Conservation (phyloP, 2,797 vertebrate genomes). For the Coluber constrictor region DNA sequence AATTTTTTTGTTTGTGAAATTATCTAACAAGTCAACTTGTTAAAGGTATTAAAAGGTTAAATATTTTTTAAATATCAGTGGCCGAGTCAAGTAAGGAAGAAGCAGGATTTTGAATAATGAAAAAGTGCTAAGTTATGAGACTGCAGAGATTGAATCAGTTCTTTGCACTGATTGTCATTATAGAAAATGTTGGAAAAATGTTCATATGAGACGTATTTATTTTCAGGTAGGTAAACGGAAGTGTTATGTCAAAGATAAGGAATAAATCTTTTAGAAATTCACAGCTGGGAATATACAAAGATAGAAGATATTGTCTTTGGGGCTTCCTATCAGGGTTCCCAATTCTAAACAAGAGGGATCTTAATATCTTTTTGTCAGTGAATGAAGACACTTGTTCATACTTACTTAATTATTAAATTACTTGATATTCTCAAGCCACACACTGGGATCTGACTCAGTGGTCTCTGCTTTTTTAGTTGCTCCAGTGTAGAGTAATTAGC, state of each 20-base stretch:
- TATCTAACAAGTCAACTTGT: neutral
- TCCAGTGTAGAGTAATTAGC: slow-evolving; percentile 2
- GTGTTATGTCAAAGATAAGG: neutral
- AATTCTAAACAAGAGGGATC: neutral
- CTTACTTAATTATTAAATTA: neutral
- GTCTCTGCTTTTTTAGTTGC: neutral
- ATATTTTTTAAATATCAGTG: neutral
- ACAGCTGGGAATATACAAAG: neutral
- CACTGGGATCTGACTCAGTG: neutral
- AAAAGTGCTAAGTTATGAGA: neutral
- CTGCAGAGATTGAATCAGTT: neutral
- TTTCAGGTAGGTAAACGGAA: neutral
- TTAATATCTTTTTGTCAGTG: neutral
- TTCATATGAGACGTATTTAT: neutral
- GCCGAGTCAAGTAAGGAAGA: neutral
- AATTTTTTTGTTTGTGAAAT: neutral
- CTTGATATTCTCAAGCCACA: neutral
- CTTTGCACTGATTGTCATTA: neutral
- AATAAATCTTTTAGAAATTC: neutral
- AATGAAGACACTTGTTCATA: neutral
- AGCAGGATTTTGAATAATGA: neutral
- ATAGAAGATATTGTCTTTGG: neutral
- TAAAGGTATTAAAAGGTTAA: neutral
- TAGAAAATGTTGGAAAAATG: neutral
- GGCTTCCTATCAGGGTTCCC: neutral